These are phyloP conservation scores for Bos indicus DNA, from an alignment of 2,113 vertebrate genomes.

Conservation along the genomic window DNA sequence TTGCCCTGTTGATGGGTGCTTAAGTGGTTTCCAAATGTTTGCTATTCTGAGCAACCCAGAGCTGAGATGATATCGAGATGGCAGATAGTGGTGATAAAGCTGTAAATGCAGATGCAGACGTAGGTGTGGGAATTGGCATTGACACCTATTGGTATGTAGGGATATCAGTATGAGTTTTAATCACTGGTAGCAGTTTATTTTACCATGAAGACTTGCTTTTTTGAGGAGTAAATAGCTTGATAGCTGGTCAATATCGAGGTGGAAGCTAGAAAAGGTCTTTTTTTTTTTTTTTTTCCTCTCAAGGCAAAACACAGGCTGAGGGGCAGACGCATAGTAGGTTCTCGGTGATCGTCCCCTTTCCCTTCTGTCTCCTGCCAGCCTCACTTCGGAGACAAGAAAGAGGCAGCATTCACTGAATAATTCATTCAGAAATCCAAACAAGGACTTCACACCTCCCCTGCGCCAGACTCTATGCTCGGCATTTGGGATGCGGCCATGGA, in stretches of 20 bases:
- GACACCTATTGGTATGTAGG: fast-evolving
- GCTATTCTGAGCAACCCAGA: neutral
- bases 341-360: fast-evolving
- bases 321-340: neutral
- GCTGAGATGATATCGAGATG: too few species aligned
- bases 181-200: neutral
- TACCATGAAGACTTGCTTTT: neutral
- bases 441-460: conserved; percentile 33
- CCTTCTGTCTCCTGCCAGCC: too few species aligned
- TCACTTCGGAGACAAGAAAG: conserved; percentile 27
- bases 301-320: neutral
- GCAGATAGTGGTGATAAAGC: fast-evolving
- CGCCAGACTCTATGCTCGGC: conserved; percentile 13
- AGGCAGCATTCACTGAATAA: conserved; percentile 57
- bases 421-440: conserved; percentile 54
- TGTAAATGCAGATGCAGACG: fast-evolving
- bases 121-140: fast-evolving
- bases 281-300: neutral
- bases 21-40: neutral
- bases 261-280: neutral
- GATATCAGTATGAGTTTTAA: neutral
- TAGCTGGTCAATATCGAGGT: neutral
- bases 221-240: neutral
- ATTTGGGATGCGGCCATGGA: neutral
- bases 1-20: neutral